Evolutionary conservation across 2,797 vertebrate genomes (phyloP), one percentile per base, ranked within the genome.

Genomic region (Crax fasciolata): DNA sequence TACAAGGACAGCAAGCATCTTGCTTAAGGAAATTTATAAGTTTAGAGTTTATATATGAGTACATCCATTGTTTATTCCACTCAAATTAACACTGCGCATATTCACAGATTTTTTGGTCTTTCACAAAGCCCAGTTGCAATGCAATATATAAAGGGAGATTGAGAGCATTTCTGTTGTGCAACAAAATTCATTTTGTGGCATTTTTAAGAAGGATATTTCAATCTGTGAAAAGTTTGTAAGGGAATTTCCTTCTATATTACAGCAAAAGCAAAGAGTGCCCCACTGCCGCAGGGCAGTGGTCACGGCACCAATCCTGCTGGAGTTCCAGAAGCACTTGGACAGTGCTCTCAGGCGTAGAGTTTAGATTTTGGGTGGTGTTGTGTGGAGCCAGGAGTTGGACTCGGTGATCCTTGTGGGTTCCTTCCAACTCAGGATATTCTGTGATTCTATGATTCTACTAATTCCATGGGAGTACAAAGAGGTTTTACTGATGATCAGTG

Each of bases 131-230:
- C 48, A 80, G 49, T 89, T 65, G 41, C 62, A 84, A 48, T 13
- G 44, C 52, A 63, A 13, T 67, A 90, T 82, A 49, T 9, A 52
- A 46, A 73, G 1, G 1, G 38, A 76, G 63, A 78, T 19, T 35
- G 67, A 59, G 44, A 88, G 32, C 41, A 48, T 67, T 84, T 89
- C 57, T 87, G 49, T 21, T 72, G 52, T 38, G 57, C 68, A 89
- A 83, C 84, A 95, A 94, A 90, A 84, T 63, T 52, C 8, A 79
- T 1, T 59, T 72, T 28, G 41, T 70, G 82, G 63, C 66, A 76
- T 52, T 49, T 89, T 91, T 61, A 94, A 93, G 84, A 78, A 48
- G 24, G 19, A 48, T 68, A 52, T 55, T 75, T 84, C 72, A 61
- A 78, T 66, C 49, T 52, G 62, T 55, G 70, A 82, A 86, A 92